Percentiles rank a stretch among this genome's conserved stretches.
Conservation (phyloP, 2,888 invertebrate genomes). For the Suillia variegata region DNA sequence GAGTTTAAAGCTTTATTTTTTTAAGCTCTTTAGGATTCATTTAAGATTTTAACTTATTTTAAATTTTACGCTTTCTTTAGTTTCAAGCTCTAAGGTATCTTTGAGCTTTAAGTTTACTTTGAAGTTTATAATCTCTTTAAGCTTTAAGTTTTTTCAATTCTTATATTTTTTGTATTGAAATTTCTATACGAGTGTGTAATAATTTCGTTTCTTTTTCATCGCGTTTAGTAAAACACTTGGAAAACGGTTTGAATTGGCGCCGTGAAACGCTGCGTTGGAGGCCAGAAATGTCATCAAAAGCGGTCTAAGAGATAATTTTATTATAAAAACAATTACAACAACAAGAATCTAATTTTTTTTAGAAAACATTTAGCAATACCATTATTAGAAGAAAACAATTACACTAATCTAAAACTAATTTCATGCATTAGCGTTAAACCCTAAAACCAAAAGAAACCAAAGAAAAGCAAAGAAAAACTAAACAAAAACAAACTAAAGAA, state of each 20-base stretch:
- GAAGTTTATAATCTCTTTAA: too few relatives aligned
- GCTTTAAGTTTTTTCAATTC: neutral
- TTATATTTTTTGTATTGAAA: neutral
- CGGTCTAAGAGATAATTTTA: conserved; percentile 57
- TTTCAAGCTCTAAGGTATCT: too few relatives aligned
- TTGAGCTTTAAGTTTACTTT: too few relatives aligned
- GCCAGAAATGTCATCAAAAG: conserved; percentile 62
- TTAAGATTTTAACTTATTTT: too few relatives aligned
- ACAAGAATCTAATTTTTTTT: conserved; percentile 21
- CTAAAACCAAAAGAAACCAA: conserved; percentile 22
- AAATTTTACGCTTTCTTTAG: too few relatives aligned
- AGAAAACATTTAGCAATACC: conserved; percentile 33
- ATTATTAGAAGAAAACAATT: conserved; percentile 31
- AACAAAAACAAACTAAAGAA: conserved; percentile 24
- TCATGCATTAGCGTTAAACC: conserved; percentile 18
- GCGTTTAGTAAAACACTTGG: conserved; percentile 58
- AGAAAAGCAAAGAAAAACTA: conserved; percentile 22
- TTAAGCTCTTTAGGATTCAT: too few relatives aligned
- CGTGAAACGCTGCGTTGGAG: conserved; percentile 62
- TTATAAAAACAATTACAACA: conserved; percentile 27
- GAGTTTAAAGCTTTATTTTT: too few relatives aligned
- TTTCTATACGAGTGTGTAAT: too few relatives aligned
- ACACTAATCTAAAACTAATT: conserved; percentile 24
- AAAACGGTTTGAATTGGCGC: conserved; percentile 61
- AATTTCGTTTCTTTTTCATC: neutral